Percentiles rank a stretch among this genome's conserved stretches.
These are phyloP conservation scores for Tethea ocularis DNA, from an alignment of 2,888 invertebrate species.

Conservation along the genomic window DNA sequence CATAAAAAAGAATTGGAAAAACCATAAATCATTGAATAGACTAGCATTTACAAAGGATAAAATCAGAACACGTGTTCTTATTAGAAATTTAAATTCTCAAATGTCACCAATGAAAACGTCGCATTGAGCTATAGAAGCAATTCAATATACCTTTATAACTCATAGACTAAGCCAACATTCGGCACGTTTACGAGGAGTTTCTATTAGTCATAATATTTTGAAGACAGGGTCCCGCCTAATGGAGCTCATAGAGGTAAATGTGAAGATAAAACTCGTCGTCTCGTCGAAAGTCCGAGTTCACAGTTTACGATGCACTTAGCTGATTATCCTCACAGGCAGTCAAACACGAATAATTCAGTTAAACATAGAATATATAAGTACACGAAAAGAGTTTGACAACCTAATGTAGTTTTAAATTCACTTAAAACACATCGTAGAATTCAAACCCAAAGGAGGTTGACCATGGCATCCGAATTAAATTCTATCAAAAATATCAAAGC, in stretches of 20 bases:
- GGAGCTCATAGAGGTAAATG: constrained; percentile 16
- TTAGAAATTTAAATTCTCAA: background rate
- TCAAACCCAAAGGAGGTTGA: too few species aligned
- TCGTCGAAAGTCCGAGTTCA: constrained; percentile 26
- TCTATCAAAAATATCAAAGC: background rate
- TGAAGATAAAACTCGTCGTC: constrained; percentile 21
- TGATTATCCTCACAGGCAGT: constrained; percentile 11
- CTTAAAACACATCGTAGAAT: too few species aligned
- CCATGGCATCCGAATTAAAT: too few species aligned
- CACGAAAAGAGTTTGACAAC: background rate
- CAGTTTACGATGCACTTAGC: constrained; percentile 19
- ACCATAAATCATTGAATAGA: background rate
- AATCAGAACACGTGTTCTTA: background rate
- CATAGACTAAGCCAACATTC: background rate
- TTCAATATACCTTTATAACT: background rate
- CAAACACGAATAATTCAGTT: background rate
- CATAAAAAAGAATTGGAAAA: background rate
- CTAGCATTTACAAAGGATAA: background rate
- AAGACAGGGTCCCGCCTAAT: background rate
- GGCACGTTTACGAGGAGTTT: background rate
- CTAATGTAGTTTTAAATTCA: too few species aligned
- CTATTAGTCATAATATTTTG: background rate
- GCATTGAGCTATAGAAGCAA: too few species aligned
- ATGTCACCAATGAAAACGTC: background rate
- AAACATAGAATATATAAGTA: background rate